Evolutionary conservation across 2,888 invertebrate species (phyloP), one percentile per base, ranked within the genome.

Genomic region (Macroteleia sp.): DNA sequence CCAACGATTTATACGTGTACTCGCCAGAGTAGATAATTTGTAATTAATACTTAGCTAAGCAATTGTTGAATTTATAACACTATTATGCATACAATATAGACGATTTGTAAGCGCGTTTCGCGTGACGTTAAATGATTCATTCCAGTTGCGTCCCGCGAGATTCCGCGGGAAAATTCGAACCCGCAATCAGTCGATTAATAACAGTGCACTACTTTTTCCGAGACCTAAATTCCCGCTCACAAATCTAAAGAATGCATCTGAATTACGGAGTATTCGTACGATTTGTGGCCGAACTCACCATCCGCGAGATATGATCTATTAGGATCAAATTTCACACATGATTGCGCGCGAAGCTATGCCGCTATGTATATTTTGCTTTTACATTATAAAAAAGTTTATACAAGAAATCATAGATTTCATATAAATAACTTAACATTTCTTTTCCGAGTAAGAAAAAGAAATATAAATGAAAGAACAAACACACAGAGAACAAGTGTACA

Each of bases 31-130:
- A 76, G 64, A 76, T 69, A 70, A 76, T 70, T 76, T 70, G 76
- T 76, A 76, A 76, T 76, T 76, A 76, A 76, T 76, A 70, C 70
- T 75, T 57, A 50, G 46, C 69, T 46, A 50, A 57, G 76, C 69
- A 57, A 76, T 69, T 66, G 57, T 46, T 56, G 59, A 39, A 77
- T 77, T 77, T 70, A 70, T 66, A 70, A 70, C 70, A 62, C 64
- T 30, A 14, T 59, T 70, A 77, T 70, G 70, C 70, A 70, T 70
- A 70, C 70, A 77, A 70, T 70, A 41, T 28, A 36, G 64, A 34
- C 59, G 41, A 77, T 74, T 74, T 74, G 74, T 67, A 74, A 59
- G 14, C 56, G 42, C 22, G 50, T 57, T 52, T 69, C 39, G 69
- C 56, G 46, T 61, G 59, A 61, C 52, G 50, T 36, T 25, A 22